phyloP scores from a whole-genome alignment of 2,113 vertebrate species.

The Nothocercus julius region DNA sequence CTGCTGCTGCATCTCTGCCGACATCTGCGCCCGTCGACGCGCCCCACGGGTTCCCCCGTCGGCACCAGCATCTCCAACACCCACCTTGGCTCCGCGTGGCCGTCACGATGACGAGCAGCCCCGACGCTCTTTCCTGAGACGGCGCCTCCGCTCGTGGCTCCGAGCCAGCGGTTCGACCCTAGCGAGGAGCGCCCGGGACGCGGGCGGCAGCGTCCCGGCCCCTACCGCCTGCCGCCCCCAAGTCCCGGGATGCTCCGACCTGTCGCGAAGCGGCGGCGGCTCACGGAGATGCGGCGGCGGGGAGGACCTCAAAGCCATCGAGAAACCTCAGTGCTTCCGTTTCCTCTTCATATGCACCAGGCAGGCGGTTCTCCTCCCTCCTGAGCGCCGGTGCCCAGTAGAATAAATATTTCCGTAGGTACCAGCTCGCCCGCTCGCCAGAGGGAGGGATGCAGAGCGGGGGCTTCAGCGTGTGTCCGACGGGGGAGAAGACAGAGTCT shows the following conservation, averaged over 20 bases:
- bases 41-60: fast-evolving
- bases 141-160: conserved; percentile 22
- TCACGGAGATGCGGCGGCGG: conserved; percentile 7
- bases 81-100: not conserved
- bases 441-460: conserved; percentile 49
- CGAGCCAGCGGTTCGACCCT: not conserved
- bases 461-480: conserved; percentile 71
- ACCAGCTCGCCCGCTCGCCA: conserved; percentile 83
- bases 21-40: fast-evolving
- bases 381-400: conserved; percentile 43
- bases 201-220: no score
- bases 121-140: conserved; percentile 72
- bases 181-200: not conserved
- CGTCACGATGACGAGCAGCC: conserved; percentile 16
- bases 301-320: conserved; percentile 44
- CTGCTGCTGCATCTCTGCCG: not conserved
- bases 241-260: conserved; percentile 57
- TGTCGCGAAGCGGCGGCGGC: conserved; percentile 54
- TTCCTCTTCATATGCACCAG: conserved; percentile 70
- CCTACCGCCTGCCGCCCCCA: not conserved
- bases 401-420: conserved; percentile 82
- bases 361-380: not conserved
- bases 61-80: not conserved
- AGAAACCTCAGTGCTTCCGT: conserved; percentile 69
- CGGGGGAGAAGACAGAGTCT: conserved; percentile 73